Evolutionary conservation across 35 echinoderm and acorn worm species (phyloP).

Genomic region (Apostichopus californicus): DNA sequence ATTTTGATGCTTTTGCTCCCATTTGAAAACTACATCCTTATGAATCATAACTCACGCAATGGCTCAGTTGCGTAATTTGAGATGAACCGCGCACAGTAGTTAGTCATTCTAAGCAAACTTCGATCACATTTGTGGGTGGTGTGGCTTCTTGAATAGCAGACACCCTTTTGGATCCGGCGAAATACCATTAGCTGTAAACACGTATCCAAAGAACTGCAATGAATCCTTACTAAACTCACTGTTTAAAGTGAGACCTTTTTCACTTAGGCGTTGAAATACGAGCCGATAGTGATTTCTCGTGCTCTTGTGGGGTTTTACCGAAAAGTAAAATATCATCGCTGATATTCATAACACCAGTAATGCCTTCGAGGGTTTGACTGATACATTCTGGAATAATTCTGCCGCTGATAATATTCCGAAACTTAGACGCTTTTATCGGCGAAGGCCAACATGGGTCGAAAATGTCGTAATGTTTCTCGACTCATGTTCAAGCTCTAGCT

Average conservation of each 20-base stretch:
- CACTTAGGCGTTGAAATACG: background rate
- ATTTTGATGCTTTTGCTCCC: constrained; percentile 49
- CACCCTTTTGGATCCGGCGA: constrained; percentile 69
- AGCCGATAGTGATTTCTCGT: constrained; percentile 7
- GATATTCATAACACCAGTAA: constrained; percentile 3
- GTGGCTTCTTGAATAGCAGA: constrained; percentile 33
- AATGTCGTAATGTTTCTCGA: constrained; percentile 59
- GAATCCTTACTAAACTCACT: constrained; percentile 22
- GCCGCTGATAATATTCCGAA: constrained; percentile 37
- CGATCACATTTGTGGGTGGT: constrained; percentile 31
- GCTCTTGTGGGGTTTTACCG: constrained; percentile 20
- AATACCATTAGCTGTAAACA: constrained; percentile 17
- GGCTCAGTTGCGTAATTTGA: constrained; percentile 51
- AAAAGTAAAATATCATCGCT: constrained; percentile 73
- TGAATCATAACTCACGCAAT: constrained; percentile 46
- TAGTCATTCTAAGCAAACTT: constrained; percentile 69
- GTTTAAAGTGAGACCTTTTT: constrained; percentile 29
- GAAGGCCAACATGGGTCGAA: constrained; percentile 8
- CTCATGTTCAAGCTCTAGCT: constrained; percentile 62
- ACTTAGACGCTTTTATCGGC: constrained; percentile 19
- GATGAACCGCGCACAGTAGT: constrained; percentile 68
- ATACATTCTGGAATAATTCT: constrained; percentile 18
- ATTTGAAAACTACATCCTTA: constrained; percentile 45
- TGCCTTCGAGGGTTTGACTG: background rate
- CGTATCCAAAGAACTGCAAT: constrained; percentile 10